These are phyloP conservation scores for Icerya purchasi DNA, from an alignment of 2,888 invertebrate genomes.

Conservation along the genomic window DNA sequence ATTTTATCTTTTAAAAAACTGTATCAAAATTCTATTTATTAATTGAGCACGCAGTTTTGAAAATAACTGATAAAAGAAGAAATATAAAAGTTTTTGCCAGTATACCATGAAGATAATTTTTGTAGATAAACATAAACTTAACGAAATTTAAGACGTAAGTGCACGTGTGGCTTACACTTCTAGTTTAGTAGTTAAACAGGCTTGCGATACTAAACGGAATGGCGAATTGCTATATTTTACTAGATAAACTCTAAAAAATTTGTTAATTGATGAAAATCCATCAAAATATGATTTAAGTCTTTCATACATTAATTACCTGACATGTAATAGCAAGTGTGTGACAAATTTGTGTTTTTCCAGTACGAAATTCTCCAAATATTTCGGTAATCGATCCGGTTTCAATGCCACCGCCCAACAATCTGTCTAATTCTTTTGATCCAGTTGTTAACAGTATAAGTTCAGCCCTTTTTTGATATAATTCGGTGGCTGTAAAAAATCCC, in stretches of 20 bases:
- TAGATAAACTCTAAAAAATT: neutral
- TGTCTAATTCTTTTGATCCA: constrained; percentile 82
- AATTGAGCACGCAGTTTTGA: too few species aligned
- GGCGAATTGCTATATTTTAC: neutral
- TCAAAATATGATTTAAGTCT: neutral
- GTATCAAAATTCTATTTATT: too few species aligned
- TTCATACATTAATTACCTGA: constrained; percentile 36
- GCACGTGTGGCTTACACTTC: too few species aligned
- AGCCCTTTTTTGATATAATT: constrained; percentile 81
- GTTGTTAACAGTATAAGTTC: constrained; percentile 90
- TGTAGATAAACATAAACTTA: neutral
- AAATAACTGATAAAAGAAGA: too few species aligned
- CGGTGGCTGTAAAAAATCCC: constrained; percentile 95
- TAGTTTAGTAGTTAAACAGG: neutral
- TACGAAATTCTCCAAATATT: constrained; percentile 93
- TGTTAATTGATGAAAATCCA: neutral
- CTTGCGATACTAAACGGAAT: neutral
- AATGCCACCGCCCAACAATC: constrained; percentile 80
- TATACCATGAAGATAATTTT: neutral
- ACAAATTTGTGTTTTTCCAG: constrained; percentile 92
- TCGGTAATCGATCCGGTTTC: constrained; percentile 98
- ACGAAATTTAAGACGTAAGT: too few species aligned
- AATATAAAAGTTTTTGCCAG: neutral
- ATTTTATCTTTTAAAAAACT: too few species aligned
- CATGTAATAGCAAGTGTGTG: constrained; percentile 95